A percentile compares a stretch with the other conserved stretches of the same genome.
Evolutionary conservation across 2,888 invertebrate genomes (phyloP).

Genomic region (Saturnia pavonia): DNA sequence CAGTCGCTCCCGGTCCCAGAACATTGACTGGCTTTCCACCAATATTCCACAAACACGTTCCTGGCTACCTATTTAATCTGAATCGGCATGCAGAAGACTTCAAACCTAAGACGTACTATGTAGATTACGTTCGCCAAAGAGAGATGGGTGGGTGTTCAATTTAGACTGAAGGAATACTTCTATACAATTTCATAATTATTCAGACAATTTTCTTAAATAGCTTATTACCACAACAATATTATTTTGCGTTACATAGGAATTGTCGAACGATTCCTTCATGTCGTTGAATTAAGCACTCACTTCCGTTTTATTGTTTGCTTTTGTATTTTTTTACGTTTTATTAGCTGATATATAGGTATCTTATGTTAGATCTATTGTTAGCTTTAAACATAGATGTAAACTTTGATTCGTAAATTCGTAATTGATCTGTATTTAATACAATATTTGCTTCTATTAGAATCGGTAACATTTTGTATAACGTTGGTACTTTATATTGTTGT

Average conservation of each 20-base stretch:
- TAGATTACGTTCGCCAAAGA: slow-evolving; percentile 79
- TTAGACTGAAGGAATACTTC: slow-evolving; percentile 66
- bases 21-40: slow-evolving; percentile 74
- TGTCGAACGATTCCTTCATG: slow-evolving; percentile 67
- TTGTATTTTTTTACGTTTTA: slow-evolving; percentile 36
- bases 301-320: slow-evolving; percentile 60
- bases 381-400: slow-evolving; percentile 23
- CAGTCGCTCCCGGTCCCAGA: slow-evolving; percentile 62
- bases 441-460: slow-evolving; percentile 26
- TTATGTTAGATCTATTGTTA: slow-evolving; percentile 25
- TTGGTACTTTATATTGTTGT: slow-evolving; percentile 32
- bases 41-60: slow-evolving; percentile 74
- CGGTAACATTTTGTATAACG: slow-evolving; percentile 26
- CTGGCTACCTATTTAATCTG: slow-evolving; percentile 72
- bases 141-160: slow-evolving; percentile 81
- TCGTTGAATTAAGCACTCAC: slow-evolving; percentile 76
- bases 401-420: slow-evolving; percentile 14
- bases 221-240: not conserved
- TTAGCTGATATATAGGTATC: slow-evolving; percentile 31
- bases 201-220: slow-evolving; percentile 27
- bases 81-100: slow-evolving; percentile 75
- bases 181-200: slow-evolving; percentile 13
- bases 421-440: slow-evolving; percentile 28
- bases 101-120: slow-evolving; percentile 76
- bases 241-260: slow-evolving; percentile 52